Evolutionary conservation across 92 coral and sea anemone species (phyloP), one percentile per base, ranked within the genome.

Genomic region (Zoanthus gigantus): DNA sequence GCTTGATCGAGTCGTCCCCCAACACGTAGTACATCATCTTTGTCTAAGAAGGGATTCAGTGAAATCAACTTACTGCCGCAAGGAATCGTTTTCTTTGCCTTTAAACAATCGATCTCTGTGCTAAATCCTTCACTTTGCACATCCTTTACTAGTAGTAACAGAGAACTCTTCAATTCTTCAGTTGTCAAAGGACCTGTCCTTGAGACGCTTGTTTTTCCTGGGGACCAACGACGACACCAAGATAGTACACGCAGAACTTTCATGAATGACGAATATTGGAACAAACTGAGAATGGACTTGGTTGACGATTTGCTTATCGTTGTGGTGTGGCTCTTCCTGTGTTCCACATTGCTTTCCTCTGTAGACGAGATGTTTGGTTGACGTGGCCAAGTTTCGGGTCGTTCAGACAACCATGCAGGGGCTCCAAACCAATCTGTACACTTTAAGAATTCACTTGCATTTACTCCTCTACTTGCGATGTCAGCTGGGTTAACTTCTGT

Each of bases 1-100:
- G n/a, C n/a, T n/a, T n/a, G n/a, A n/a, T n/a, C n/a, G n/a, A 90
- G 83, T 28, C 93, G 78, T 45, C 95, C 93, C 45, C 95, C 87
- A 8, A 92, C 95, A 86, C 95, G 83, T 58, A 92, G 47, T 15
- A 87, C 28, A 32, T 87, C 90, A 73, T 92, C 88, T 30, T 87
- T 61, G 84, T 87, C 95, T 9, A 92, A 54, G 57, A 92, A 87
- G 63, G 93, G 93, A 44, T 90, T 92, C 45, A 83, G 78, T 0
- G 91, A 88, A 16, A 60, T 91, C 1, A 92, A 79, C 23, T 50
- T n/a, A 37, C 42, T 37, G 42, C 42, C 42, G 42, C 58, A 53
- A 54, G 60, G 60, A 54, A 54, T 54, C 60, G 52, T 90, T 56
- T n/a, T 73, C 30, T 48, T 84, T 93, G 7, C 72, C 71, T 84